Conservation (phyloP, 1,140 invertebrate species). For the Triops cancriformis region DNA sequence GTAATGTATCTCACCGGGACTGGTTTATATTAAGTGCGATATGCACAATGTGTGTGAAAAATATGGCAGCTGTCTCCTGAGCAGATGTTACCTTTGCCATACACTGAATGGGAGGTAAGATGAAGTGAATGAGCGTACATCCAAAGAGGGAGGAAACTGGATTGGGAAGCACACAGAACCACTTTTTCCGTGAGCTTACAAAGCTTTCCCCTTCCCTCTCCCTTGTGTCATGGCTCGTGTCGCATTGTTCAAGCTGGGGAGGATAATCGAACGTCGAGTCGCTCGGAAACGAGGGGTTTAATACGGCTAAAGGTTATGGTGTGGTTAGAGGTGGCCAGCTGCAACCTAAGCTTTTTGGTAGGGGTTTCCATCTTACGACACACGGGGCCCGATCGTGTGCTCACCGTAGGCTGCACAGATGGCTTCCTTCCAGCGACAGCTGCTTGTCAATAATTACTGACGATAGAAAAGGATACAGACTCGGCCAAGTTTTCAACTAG, state of each 20-base stretch:
- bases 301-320: neutral
- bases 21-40: no score
- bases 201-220: neutral
- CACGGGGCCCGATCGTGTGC: neutral
- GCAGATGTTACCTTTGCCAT: neutral
- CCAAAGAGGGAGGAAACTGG: neutral
- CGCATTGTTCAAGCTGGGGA: neutral
- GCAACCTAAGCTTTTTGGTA: neutral
- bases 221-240: neutral
- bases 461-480: neutral
- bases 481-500: no score
- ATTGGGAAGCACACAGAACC: neutral
- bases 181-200: neutral
- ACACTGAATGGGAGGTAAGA: neutral
- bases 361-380: neutral
- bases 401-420: slow-evolving; percentile 5
- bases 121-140: neutral
- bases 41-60: no score
- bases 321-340: neutral
- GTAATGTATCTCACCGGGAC: no score
- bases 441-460: slow-evolving; percentile 6
- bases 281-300: neutral
- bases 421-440: neutral
- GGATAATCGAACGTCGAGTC: neutral
- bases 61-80: neutral